phyloP scores from a whole-genome alignment of 2,888 invertebrate species.

The Hydriomena furcata region DNA sequence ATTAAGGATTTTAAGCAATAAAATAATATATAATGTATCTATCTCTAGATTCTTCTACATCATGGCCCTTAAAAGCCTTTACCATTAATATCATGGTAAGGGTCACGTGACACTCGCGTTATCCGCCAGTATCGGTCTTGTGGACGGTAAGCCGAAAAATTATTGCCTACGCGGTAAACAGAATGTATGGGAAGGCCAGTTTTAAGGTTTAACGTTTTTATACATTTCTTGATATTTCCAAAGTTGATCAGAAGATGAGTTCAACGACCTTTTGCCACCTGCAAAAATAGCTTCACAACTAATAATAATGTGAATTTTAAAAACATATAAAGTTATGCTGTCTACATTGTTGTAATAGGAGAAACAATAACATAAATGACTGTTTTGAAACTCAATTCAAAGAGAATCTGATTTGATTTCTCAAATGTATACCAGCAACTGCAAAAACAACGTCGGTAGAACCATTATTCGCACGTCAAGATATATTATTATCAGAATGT shows the following conservation, averaged over 20 bases:
- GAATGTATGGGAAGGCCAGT: conserved; percentile 47
- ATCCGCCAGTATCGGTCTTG: conserved; percentile 58
- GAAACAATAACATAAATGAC: too few relatives aligned
- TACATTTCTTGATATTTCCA: neutral
- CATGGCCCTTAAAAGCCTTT: conserved; percentile 34
- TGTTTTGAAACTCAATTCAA: neutral
- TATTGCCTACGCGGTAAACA: conserved; percentile 54
- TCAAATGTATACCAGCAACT: neutral
- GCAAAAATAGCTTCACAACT: too few relatives aligned
- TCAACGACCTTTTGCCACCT: neutral
- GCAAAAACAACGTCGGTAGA: neutral
- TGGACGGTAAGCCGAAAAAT: conserved; percentile 58
- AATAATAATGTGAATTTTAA: too few relatives aligned
- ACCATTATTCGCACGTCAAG: conserved; percentile 23
- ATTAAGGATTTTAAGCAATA: too few relatives aligned
- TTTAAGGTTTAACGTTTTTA: neutral
- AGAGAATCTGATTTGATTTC: neutral
- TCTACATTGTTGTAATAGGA: too few relatives aligned
- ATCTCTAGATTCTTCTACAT: conserved; percentile 13
- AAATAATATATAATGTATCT: conserved; percentile 4
- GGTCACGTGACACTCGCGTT: conserved; percentile 61
- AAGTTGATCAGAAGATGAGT: too few relatives aligned
- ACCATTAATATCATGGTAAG: conserved; percentile 63
- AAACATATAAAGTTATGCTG: too few relatives aligned
- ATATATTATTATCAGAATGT: conserved; percentile 26